A percentile compares a stretch with the other conserved stretches of the same genome.
phyloP scores from a whole-genome alignment of 2,113 vertebrate genomes.

The Ranitomeya variabilis region DNA sequence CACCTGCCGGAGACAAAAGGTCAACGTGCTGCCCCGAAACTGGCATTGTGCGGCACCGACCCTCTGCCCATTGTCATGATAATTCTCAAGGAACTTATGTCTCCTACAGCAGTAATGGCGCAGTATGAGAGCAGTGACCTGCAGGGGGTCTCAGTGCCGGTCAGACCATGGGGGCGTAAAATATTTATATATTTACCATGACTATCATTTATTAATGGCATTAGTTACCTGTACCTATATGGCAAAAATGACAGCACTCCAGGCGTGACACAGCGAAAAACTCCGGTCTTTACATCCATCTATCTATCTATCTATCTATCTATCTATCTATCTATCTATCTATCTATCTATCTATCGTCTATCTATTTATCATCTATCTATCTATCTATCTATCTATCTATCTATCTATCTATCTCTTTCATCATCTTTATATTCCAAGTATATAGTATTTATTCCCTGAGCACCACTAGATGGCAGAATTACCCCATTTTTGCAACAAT shows the following conservation, averaged over 20 bases:
- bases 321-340: neutral
- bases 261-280: too few species aligned
- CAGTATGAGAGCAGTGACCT: too few species aligned
- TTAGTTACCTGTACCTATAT: neutral
- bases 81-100: neutral
- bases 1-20: neutral
- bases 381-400: neutral
- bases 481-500: neutral
- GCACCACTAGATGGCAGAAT: slow-evolving; percentile 26
- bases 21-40: slow-evolving; percentile 34
- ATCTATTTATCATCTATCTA: too few species aligned
- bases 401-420: neutral
- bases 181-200: too few species aligned
- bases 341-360: neutral
- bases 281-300: neutral
- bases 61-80: neutral
- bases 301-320: neutral
- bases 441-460: neutral
- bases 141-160: too few species aligned
- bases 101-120: neutral
- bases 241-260: too few species aligned
- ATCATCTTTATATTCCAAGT: too few species aligned
- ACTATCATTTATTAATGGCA: too few species aligned
- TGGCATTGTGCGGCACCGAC: neutral
- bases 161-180: too few species aligned